A percentile compares a stretch with the other conserved stretches of the same genome.
phyloP scores from a whole-genome alignment of 2,797 vertebrate species.

The Coilia nasus region DNA sequence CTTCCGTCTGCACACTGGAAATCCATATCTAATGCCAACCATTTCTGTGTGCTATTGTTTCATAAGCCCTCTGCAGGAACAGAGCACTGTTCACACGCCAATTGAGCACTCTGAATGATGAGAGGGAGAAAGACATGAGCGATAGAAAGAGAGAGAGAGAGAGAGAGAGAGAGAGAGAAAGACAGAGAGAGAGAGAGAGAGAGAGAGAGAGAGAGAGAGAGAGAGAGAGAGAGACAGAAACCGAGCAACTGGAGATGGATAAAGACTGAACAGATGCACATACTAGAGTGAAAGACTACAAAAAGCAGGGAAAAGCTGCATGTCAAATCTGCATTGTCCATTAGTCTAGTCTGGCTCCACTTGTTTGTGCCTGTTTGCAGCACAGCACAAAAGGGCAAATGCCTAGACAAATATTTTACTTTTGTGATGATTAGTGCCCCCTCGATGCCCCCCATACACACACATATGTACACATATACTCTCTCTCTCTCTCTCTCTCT shows the following conservation, averaged over 20 bases:
- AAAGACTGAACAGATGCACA: not conserved
- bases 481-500: no score
- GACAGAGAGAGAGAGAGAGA: no score
- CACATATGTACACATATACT: no score
- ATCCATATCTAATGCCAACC: slow-evolving; percentile 16
- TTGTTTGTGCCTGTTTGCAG: not conserved
- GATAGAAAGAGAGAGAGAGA: not conserved
- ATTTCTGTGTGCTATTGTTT: slow-evolving; percentile 22
- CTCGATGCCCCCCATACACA: not conserved
- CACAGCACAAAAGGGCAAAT: not conserved
- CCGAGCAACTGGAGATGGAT: not conserved
- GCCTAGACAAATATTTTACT: slow-evolving; percentile 3
- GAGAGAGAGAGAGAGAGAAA: no score
- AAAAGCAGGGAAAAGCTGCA: not conserved
- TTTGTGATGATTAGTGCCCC: not conserved
- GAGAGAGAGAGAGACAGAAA: not conserved
- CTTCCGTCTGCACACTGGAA: not conserved
- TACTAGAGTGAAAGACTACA: not conserved
- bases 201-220: slow-evolving; percentile 6
- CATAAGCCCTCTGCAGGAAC: slow-evolving; percentile 23
- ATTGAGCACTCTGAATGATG: not conserved
- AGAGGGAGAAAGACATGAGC: not conserved
- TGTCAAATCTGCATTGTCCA: slow-evolving; percentile 4
- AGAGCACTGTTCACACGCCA: not conserved
- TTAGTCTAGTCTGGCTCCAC: not conserved